phyloP scores from a whole-genome alignment of 2,113 vertebrate species.

The Pygoscelis adeliae region DNA sequence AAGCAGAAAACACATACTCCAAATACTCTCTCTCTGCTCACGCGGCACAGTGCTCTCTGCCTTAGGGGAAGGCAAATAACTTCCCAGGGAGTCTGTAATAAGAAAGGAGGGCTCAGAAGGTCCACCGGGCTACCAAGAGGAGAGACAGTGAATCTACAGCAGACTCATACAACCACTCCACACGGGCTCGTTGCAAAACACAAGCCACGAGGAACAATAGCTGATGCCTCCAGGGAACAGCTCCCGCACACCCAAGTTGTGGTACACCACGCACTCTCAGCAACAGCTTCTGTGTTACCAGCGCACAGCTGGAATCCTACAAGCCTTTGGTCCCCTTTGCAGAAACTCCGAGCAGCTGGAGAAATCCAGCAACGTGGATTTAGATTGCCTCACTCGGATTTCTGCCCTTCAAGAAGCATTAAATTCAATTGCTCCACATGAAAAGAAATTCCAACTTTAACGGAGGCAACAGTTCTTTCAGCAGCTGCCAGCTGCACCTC shows the following conservation, averaged over 20 bases:
- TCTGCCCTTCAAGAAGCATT: background rate
- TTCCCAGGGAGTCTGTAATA: background rate
- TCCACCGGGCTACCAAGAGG: background rate
- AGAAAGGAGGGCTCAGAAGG: background rate
- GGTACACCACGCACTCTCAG: accelerated
- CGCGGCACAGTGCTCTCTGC: background rate
- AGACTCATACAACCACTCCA: background rate
- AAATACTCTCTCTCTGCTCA: background rate
- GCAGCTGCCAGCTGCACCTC: background rate
- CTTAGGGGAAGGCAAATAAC: background rate
- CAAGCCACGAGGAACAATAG: accelerated
- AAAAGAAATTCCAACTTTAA: background rate
- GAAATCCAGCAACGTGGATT: background rate
- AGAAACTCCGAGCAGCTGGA: background rate
- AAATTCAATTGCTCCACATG: background rate
- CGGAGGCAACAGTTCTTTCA: background rate
- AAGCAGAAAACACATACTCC: background rate
- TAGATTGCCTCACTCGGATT: background rate
- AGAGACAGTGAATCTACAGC: background rate
- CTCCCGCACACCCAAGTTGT: background rate
- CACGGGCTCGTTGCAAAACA: accelerated
- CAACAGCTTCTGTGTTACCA: too few relatives aligned
- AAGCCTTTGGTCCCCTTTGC: background rate
- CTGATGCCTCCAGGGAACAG: accelerated
- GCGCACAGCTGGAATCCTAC: background rate